Evolutionary conservation across 2,888 invertebrate genomes (phyloP), one percentile per base, ranked within the genome.

Genomic region (Mantis religiosa): DNA sequence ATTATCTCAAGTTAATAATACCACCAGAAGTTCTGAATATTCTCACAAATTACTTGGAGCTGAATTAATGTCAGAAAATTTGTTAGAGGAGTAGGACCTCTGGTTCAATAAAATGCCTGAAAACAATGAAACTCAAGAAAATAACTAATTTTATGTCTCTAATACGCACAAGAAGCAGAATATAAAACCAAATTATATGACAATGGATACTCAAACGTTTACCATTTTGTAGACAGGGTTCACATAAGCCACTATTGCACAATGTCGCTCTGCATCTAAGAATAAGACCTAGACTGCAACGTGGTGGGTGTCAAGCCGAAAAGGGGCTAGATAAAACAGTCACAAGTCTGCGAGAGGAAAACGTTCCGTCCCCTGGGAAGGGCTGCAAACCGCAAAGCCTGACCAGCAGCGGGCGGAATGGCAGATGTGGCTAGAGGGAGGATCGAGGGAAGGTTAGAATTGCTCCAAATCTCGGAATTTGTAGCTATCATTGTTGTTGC

Each of bases 241-340:
- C 8, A 54, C 54, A 20, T 20, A 71, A 20, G 20, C 8, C 54
- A 25, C 6, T 71, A 20, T 71, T 71, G 25, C 54, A 71, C 20
- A 20, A 6, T 71, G 54, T 6, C 1, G 20, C 25, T 71, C 4
- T 71, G 15, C 30, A 71, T 25, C 25, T 27, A 84, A 84, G 84
- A 84, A 34, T 84, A 30, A 84, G 84, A 30, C 84, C 25, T 84
- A 25, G 82, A 82, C 82, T 27, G 82, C 34, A 82, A 87, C 15
- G 54, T 9, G 87, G 87, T 86, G 82, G 87, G 82, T 87, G 87
- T 82, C 87, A 82, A n/a, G 87, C 34, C 82, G 27, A 85, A 85
- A 85, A 85, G 47, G 20, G 15, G 47, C 34, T 15, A 87, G 87
- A 87, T 82, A 87, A 87, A 87, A 87, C 87, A 87, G 87, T 82